Evolutionary conservation across 2,797 vertebrate species (phyloP).

Genomic region (Pithecia hirsuta): DNA sequence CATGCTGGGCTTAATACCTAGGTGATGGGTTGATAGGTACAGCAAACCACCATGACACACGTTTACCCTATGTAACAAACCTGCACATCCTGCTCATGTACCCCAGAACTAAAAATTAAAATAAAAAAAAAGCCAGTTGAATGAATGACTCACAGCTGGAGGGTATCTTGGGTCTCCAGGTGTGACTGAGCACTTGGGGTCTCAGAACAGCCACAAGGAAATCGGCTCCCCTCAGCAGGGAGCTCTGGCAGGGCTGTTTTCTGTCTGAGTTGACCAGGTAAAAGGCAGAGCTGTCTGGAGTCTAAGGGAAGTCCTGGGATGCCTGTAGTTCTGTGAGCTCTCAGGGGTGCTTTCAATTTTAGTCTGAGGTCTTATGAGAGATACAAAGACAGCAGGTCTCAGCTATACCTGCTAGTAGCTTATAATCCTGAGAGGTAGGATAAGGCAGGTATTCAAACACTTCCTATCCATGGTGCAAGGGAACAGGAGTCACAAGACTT

Average conservation of each 20-base stretch:
- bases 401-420: not conserved
- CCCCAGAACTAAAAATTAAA: not conserved
- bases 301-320: not conserved
- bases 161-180: not conserved
- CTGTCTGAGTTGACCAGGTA: not conserved
- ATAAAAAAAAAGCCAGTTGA: not conserved
- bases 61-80: not conserved
- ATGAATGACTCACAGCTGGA: not conserved
- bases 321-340: not conserved
- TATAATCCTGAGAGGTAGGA: not conserved
- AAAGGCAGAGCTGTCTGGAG: not conserved
- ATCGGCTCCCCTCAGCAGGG: not conserved
- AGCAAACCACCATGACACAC: not conserved
- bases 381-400: not conserved
- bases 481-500: not conserved
- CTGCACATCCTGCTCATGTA: not conserved
- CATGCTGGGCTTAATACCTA: not conserved
- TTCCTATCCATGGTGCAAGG: not conserved
- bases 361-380: not conserved
- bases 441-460: constrained; percentile 11
- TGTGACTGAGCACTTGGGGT: not conserved
- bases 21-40: not conserved
- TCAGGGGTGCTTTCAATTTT: constrained; percentile 15
- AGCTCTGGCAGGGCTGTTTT: not conserved
- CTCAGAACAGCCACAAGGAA: not conserved